Conservation (phyloP, 1,140 invertebrate genomes). For the Megalopta genalis region DNA sequence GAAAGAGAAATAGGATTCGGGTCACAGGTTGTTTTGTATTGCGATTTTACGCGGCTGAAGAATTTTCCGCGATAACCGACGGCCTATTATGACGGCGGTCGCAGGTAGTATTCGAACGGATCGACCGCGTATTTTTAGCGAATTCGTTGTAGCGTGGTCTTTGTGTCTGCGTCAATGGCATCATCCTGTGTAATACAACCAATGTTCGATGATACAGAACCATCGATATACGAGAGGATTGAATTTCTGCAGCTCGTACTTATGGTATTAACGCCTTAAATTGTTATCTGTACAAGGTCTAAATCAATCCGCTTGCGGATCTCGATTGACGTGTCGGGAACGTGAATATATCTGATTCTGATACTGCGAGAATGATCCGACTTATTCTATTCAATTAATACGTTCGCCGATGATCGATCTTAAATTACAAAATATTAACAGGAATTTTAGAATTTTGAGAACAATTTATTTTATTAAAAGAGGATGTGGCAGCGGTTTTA, state of each 20-base stretch:
- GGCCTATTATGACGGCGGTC: background rate
- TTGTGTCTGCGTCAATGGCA: background rate
- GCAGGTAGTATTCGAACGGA: background rate
- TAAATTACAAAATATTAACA: no score
- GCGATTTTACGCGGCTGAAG: constrained; percentile 23
- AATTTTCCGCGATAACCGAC: constrained; percentile 13
- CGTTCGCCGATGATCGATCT: no score
- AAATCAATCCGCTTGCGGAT: no score
- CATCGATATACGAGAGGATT: background rate
- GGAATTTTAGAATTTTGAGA: no score
- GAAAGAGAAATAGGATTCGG: constrained; percentile 42
- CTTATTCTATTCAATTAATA: no score
- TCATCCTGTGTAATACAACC: background rate
- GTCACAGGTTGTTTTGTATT: constrained; percentile 22
- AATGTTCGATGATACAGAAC: background rate
- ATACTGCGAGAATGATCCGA: no score
- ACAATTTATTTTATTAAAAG: no score
- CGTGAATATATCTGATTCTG: no score
- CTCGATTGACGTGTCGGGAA: no score
- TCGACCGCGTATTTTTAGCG: background rate
- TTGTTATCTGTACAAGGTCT: background rate
- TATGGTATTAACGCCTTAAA: background rate
- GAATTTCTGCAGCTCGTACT: background rate
- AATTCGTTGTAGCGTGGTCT: background rate
- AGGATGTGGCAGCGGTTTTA: no score